phyloP scores from a whole-genome alignment of 2,797 vertebrate species.

The Acropternis orthonyx region DNA sequence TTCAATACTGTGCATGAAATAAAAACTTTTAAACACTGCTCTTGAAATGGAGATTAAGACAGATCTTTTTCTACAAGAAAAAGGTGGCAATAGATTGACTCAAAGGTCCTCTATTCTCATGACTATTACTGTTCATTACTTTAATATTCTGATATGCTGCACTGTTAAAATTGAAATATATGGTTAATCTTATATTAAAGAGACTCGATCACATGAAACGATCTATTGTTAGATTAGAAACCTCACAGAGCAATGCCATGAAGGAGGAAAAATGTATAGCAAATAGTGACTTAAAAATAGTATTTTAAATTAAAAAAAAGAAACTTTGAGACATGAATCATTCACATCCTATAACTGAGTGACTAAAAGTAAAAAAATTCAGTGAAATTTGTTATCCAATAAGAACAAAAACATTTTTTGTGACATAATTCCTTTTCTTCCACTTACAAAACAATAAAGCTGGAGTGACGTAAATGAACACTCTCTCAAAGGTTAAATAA shows the following conservation, averaged over 20 bases:
- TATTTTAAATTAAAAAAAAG: not conserved
- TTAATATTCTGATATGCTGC: not conserved
- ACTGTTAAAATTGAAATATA: not conserved
- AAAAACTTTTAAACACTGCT: not conserved
- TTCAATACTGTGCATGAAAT: not conserved
- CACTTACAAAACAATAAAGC: constrained; percentile 40
- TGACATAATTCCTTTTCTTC: constrained; percentile 22
- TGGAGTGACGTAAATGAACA: constrained; percentile 67
- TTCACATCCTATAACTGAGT: not conserved
- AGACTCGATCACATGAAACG: not conserved
- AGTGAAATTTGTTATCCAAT: not conserved
- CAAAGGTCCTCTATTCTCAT: not conserved
- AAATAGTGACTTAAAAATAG: not conserved
- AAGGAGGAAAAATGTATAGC: not conserved
- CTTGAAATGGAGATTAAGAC: not conserved
- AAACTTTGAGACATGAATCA: not conserved
- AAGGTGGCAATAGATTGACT: not conserved
- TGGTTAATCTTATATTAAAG: not conserved
- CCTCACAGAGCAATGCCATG: not conserved
- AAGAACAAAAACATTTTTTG: constrained; percentile 26
- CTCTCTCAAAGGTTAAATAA: constrained; percentile 77
- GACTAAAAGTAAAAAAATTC: not conserved
- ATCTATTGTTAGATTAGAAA: not conserved
- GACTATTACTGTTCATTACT: not conserved
- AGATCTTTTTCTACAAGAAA: not conserved